A percentile compares a stretch with the other conserved stretches of the same genome.
Evolutionary conservation across 1,140 invertebrate species (phyloP).

Genomic region (Pteromalus puparum): DNA sequence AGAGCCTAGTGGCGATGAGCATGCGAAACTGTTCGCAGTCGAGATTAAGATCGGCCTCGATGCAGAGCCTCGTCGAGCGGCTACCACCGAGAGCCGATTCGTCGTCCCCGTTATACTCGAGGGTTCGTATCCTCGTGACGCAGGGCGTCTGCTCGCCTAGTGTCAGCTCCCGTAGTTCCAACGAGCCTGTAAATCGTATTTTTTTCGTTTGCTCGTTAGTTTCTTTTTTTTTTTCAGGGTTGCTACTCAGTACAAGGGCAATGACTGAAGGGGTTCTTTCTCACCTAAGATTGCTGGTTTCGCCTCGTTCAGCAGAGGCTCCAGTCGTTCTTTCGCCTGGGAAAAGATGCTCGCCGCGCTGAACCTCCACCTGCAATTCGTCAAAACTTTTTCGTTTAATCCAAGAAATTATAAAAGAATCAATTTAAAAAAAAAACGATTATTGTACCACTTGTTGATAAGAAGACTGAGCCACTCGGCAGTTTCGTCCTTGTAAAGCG

Average conservation of each 20-base stretch:
- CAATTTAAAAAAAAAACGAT: background rate
- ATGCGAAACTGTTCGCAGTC: conserved; percentile 77
- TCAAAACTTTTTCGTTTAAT: background rate
- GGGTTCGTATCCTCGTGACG: conserved; percentile 68
- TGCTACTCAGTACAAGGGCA: background rate
- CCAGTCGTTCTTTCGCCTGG: conserved; percentile 73
- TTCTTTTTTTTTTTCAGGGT: background rate
- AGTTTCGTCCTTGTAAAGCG: conserved; percentile 75
- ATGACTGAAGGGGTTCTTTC: background rate
- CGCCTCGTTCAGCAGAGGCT: conserved; percentile 74
- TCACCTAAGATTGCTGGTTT: conserved; percentile 76
- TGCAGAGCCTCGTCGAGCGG: conserved; percentile 69
- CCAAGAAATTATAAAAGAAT: background rate
- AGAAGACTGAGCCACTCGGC: conserved; percentile 78
- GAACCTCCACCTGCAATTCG: conserved; percentile 75
- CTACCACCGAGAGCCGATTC: conserved; percentile 51
- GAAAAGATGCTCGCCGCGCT: conserved; percentile 75
- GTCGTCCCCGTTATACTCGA: conserved; percentile 67
- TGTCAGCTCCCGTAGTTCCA: conserved; percentile 70
- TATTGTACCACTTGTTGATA: conserved; percentile 73
- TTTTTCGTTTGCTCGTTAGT: background rate
- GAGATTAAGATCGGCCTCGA: conserved; percentile 75
- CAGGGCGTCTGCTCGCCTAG: conserved; percentile 72
- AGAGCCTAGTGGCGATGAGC: conserved; percentile 74
- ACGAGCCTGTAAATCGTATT: conserved; percentile 59